A percentile compares a stretch with the other conserved stretches of the same genome.
Evolutionary conservation across 2,113 vertebrate genomes (phyloP).

Genomic region (Tachysurus fulvidraco): DNA sequence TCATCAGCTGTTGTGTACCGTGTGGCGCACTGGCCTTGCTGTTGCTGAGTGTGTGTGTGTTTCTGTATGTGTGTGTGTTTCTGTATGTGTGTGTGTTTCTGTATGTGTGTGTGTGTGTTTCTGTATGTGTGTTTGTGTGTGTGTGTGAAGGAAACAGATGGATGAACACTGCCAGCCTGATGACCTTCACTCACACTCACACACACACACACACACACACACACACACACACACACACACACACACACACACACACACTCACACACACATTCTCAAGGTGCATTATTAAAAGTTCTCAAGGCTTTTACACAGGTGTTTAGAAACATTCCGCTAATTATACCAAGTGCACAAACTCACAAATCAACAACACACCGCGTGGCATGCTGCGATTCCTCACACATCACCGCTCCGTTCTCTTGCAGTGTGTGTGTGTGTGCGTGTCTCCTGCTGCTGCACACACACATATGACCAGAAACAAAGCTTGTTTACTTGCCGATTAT

Average conservation of each 20-base stretch:
- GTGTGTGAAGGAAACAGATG: conserved; percentile 42
- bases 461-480: neutral
- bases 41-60: neutral
- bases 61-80: conserved; percentile 11
- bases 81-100: conserved; percentile 34
- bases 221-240: conserved; percentile 13
- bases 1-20: conserved; percentile 42
- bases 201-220: conserved; percentile 25
- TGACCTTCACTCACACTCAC: conserved; percentile 33
- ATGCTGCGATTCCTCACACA: neutral
- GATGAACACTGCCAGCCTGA: conserved; percentile 35
- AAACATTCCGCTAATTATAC: neutral
- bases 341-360: neutral
- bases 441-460: neutral
- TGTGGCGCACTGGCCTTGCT: conserved; percentile 16
- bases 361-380: neutral
- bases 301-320: conserved; percentile 23
- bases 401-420: neutral
- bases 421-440: too few species aligned
- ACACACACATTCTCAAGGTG: neutral
- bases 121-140: conserved; percentile 30
- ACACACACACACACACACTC: neutral
- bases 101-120: conserved; percentile 7
- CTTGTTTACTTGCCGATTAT: neutral
- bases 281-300: conserved; percentile 22